These are phyloP conservation scores for Apodemus speciosus DNA, from an alignment of 2,113 vertebrate genomes.

Conservation along the genomic window DNA sequence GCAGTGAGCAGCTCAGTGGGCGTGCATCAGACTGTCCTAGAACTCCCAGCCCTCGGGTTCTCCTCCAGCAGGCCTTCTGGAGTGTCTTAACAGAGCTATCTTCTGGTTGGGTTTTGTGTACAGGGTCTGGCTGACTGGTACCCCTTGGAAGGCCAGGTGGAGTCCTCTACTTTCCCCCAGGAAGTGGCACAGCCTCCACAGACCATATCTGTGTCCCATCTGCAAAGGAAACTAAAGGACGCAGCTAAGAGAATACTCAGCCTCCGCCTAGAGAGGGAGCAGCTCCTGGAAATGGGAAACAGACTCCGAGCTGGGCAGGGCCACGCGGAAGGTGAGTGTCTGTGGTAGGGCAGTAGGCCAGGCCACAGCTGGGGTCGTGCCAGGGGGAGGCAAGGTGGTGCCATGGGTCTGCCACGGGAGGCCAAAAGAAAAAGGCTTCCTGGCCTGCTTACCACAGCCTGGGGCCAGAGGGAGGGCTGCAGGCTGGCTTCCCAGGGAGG, in stretches of 20 bases:
- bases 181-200: not conserved
- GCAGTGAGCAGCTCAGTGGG: not conserved
- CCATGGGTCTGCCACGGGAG: not conserved
- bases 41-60: accelerated
- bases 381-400: not conserved
- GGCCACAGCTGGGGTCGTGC: not conserved
- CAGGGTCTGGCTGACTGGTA: slow-evolving; percentile 78
- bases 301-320: slow-evolving; percentile 86
- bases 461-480: not conserved
- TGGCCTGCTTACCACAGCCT: not conserved
- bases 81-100: not conserved
- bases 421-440: not conserved
- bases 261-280: slow-evolving; percentile 89
- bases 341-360: not conserved
- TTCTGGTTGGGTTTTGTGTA: not conserved
- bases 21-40: not conserved
- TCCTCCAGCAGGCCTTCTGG: accelerated
- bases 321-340: not conserved
- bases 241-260: slow-evolving; percentile 85
- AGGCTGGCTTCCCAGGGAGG: not conserved
- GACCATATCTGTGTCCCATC: slow-evolving; percentile 15
- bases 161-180: slow-evolving; percentile 54
- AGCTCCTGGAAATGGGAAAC: slow-evolving; percentile 93
- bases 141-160: slow-evolving; percentile 66
- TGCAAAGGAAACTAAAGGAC: slow-evolving; percentile 86